Evolutionary conservation across 2,888 invertebrate species (phyloP).

Genomic region (Polymixis lichenea): DNA sequence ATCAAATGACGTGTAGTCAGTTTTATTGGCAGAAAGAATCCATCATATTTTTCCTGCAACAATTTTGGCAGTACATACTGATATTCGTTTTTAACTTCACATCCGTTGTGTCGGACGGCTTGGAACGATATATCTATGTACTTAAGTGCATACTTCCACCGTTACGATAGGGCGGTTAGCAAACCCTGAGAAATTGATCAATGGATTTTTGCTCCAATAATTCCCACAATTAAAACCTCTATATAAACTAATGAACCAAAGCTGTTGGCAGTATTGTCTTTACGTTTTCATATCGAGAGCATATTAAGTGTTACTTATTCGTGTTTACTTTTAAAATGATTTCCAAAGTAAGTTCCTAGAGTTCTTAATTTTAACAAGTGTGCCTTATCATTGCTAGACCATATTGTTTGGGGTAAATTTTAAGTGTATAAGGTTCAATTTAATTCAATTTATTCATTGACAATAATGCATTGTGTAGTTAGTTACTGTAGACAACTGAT

Average conservation of each 20-base stretch:
- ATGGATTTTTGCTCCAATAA: conserved; percentile 88
- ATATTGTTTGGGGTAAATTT: not conserved
- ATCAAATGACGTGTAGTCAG: not conserved
- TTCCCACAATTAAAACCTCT: conserved; percentile 88
- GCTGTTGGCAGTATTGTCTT: conserved; percentile 74
- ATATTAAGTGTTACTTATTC: conserved; percentile 44
- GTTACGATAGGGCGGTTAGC: conserved; percentile 83
- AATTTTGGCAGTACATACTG: conserved; percentile 11
- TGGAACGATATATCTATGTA: conserved; percentile 53
- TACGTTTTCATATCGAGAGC: conserved; percentile 52
- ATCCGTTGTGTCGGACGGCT: conserved; percentile 50
- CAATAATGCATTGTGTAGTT: no score
- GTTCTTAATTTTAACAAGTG: not conserved
- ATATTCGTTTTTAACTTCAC: conserved; percentile 24
- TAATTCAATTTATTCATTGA: no score
- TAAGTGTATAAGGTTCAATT: not conserved
- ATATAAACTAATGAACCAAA: conserved; percentile 85
- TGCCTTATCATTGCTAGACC: not conserved
- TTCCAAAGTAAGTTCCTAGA: conserved; percentile 78
- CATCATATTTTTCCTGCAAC: conserved; percentile 27
- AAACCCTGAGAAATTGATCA: conserved; percentile 88
- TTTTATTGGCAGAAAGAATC: not conserved
- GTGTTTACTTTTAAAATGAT: conserved; percentile 74
- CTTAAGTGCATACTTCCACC: conserved; percentile 65
- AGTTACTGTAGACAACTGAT: not conserved